Base-by-base conservation (phyloP, 2,797 vertebrate species). In the Siniperca obscura region DNA sequence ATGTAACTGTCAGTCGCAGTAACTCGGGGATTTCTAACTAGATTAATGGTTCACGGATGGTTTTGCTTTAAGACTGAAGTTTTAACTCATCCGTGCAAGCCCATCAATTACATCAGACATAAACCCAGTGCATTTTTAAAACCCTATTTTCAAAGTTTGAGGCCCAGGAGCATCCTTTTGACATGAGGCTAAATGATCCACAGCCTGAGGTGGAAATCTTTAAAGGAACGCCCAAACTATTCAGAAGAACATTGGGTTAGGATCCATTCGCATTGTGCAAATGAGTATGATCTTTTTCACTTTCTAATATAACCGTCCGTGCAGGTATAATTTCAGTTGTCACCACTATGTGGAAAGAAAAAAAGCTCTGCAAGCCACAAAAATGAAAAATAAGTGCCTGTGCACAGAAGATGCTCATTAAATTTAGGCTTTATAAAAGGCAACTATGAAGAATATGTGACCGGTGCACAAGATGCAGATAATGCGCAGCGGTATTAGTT, bases 41-140 rank as follows among this genome's bases (percentile, higher is more conserved):
- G 79, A 86, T 85, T 88, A 82, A 86, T 89, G 82, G n/a, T 75
- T 88, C 71, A 85, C 13, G 40, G 42, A 74, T 84, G 73, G 48
- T 81, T 93, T 83, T 77, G 59, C 77, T 83, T 82, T 72, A 27
- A 81, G 65, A 64, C 59, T 75, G 48, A 87, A 73, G 82, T 80
- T 78, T 90, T 70, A 90, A 88, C 75, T 90, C 70, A 62, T 76
- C 67, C 14, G 16, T 69, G 72, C 48, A 76, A 70, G 65, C 27
- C 30, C 30, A 66, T 85, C 7, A 19, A 61, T 87, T 74, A 82
- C 36, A 72, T 52, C 16, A 56, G 62, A 85, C 46, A 72, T 70
- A 21, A 78, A 70, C 10, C 14, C 6, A 40, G 71, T 9, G 25
- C 4, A 62, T 48, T 36, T 25, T 59, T 27, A 16, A 75, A 79